Evolutionary conservation across 2,113 vertebrate species (phyloP).

Genomic region (Laterallus jamaicensis): DNA sequence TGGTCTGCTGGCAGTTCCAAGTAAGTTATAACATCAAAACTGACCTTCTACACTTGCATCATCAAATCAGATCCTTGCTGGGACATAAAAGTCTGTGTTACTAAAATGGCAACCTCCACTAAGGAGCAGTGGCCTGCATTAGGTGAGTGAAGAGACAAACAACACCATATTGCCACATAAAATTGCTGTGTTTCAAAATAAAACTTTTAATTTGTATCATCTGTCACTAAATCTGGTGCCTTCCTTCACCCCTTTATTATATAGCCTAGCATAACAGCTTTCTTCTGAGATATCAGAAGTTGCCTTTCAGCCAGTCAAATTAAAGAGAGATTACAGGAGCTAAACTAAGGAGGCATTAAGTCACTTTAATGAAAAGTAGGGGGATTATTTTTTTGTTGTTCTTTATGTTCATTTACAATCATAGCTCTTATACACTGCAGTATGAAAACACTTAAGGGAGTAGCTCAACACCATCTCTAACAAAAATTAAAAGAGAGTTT

Average conservation of each 20-base stretch:
- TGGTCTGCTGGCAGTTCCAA: background rate
- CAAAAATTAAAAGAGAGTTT: background rate
- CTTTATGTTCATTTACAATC: background rate
- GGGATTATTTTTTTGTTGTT: background rate
- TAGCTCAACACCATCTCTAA: background rate
- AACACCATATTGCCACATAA: background rate
- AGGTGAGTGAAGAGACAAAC: background rate
- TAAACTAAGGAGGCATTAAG: background rate
- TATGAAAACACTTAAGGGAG: background rate
- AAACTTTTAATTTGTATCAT: background rate
- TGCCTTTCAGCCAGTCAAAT: background rate
- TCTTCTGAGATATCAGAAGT: background rate
- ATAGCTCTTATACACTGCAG: background rate
- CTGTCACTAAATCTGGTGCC: background rate
- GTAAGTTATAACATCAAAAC: background rate
- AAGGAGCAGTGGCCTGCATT: background rate
- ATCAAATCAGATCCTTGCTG: conserved; percentile 10
- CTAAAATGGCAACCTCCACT: background rate
- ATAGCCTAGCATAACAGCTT: background rate
- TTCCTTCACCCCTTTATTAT: background rate
- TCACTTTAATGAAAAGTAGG: background rate
- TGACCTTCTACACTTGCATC: background rate
- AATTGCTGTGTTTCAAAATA: background rate
- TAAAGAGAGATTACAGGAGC: background rate
- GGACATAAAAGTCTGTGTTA: background rate